A percentile compares a stretch with the other conserved stretches of the same genome.
Evolutionary conservation across 2,113 vertebrate genomes (phyloP).

Genomic region (Oophaga pumilio): DNA sequence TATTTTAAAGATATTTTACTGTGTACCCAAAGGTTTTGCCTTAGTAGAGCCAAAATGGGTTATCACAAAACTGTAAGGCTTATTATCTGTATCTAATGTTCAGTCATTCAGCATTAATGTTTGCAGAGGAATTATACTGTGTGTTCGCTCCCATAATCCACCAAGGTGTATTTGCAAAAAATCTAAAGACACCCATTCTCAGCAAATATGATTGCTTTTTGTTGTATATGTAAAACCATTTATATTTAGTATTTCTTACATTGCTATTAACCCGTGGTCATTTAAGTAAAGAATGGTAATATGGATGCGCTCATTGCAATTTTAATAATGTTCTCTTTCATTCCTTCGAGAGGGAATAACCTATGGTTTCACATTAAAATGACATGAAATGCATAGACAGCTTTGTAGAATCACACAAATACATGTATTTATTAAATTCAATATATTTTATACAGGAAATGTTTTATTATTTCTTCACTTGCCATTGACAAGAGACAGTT

Average conservation of each 20-base stretch:
- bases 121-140: constrained; percentile 41
- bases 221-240: constrained; percentile 15
- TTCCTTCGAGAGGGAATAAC: neutral
- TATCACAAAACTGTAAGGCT: constrained; percentile 42
- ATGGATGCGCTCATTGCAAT: neutral
- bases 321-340: neutral
- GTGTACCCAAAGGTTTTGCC: constrained; percentile 41
- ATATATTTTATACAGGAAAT: neutral
- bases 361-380: neutral
- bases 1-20: constrained; percentile 40
- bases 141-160: constrained; percentile 25
- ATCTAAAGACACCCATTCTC: constrained; percentile 17
- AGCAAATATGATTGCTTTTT: constrained; percentile 16
- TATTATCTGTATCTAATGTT: constrained; percentile 51
- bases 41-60: constrained; percentile 26
- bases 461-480: neutral
- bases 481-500: too few species aligned
- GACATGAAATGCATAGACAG: neutral
- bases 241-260: neutral
- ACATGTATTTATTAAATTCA: neutral
- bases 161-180: constrained; percentile 37
- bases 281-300: neutral
- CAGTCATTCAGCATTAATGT: constrained; percentile 40
- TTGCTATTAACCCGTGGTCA: constrained; percentile 18
- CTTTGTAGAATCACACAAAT: neutral